A percentile compares a stretch with the other conserved stretches of the same genome.
Conservation (phyloP, 2,113 vertebrate genomes). For the Hyla sarda region DNA sequence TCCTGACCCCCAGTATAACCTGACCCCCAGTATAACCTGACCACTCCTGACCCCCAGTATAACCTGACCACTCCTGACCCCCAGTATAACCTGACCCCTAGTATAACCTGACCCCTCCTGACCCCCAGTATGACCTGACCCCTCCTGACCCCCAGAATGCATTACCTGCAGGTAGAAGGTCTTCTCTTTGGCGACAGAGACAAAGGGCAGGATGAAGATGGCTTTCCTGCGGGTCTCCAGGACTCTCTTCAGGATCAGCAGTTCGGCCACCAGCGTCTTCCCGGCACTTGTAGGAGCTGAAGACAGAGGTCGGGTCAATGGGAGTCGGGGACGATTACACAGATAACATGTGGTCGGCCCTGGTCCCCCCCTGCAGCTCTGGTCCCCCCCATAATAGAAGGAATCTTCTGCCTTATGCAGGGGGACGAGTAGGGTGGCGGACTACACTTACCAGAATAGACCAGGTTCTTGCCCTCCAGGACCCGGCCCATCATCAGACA, state of each 20-base stretch:
- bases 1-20: no score
- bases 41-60: no score
- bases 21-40: no score
- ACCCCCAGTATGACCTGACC: no score
- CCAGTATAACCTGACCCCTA: no score
- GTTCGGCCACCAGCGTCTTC: slow-evolving; percentile 94
- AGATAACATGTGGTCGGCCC: no score
- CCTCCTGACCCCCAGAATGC: no score
- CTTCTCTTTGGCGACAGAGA: slow-evolving; percentile 97
- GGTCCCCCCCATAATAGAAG: no score
- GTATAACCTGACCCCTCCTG: no score
- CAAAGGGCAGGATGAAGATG: slow-evolving; percentile 93
- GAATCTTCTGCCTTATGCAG: neutral
- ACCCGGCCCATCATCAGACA: slow-evolving; percentile 88
- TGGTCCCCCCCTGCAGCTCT: no score
- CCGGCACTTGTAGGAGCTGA: slow-evolving; percentile 96
- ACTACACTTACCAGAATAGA: slow-evolving; percentile 88
- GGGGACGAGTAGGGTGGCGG: neutral
- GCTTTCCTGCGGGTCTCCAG: slow-evolving; percentile 92
- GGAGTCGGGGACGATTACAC: no score
- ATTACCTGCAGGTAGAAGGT: slow-evolving; percentile 91
- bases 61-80: no score
- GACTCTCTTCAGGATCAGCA: slow-evolving; percentile 92
- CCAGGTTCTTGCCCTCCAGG: slow-evolving; percentile 89
- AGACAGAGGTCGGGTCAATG: neutral